Evolutionary conservation across 1,140 invertebrate genomes (phyloP), one percentile per base, ranked within the genome.

Genomic region (Temnothorax curvispinosus): DNA sequence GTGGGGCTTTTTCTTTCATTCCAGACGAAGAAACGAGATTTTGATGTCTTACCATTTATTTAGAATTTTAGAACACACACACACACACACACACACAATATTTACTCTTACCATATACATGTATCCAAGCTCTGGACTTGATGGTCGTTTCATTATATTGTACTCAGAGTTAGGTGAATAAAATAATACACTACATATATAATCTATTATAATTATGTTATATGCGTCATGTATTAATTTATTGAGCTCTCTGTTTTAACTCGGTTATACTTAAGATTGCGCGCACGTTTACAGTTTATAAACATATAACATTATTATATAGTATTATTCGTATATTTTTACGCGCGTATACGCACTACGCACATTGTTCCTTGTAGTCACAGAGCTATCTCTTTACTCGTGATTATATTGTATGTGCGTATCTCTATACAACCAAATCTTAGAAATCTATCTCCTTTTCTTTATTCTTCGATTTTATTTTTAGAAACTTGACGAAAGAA

Each of bases 11-110:
- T 88, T 58, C 58, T 56, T 74, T 54, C n/a, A 56, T 64, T 75
- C 18, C n/a, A 50, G 11, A n/a, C 32, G 58, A 74, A 67, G 77
- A 80, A 89, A 88, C 50, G 38, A 62, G 64, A 85, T 38, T 15
- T 35, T 64, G 18, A 58, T 71, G 65, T 86, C 41, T 85, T 35
- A 41, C 65, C 78, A 74, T 74, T 85, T 86, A 75, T 58, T 75
- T 75, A 75, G 54, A 75, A 44, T 27, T 27, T 27, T 27, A 27
- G 27, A 27, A 27, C 27, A 27, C 27, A 27, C 27, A 27, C 27
- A 27, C 27, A 27, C 27, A 27, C 27, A 27, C 27, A 27, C 27
- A 27, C 27, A 27, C 27, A 27, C 54, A 60, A 75, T 75, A 60
- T 78, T 74, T 65, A 35, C 5, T 54, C 52, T 18, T 54, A n/a